Evolutionary conservation across 2,888 invertebrate species (phyloP).

Genomic region (Diaprepes abbreviatus): DNA sequence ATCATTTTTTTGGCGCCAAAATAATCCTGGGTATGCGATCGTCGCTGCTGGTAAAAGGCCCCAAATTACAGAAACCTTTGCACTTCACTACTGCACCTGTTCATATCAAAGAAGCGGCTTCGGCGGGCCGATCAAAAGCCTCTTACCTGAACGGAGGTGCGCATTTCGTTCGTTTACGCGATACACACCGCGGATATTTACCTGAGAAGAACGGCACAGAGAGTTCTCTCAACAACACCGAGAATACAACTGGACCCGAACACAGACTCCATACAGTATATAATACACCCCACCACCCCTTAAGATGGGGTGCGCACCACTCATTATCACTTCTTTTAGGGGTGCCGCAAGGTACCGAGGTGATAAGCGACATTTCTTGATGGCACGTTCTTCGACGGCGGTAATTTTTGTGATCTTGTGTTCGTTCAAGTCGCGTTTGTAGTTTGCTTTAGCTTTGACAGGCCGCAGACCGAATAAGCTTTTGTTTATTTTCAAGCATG

Average conservation of each 20-base stretch:
- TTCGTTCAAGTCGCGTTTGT: slow-evolving; percentile 1
- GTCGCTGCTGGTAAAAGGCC: slow-evolving; percentile 27
- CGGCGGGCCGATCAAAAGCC: slow-evolving; percentile 43
- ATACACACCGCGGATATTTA: slow-evolving; percentile 56
- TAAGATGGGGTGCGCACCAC: slow-evolving; percentile 58
- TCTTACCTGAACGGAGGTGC: slow-evolving; percentile 61
- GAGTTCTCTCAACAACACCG: slow-evolving; percentile 57
- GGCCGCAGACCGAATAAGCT: background rate
- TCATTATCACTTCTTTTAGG: slow-evolving; percentile 49
- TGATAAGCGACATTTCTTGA: slow-evolving; percentile 17
- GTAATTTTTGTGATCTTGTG: slow-evolving; percentile 5
- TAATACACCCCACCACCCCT: slow-evolving; percentile 58
- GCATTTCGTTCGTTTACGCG: slow-evolving; percentile 56
- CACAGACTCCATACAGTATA: slow-evolving; percentile 54
- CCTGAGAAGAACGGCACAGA: slow-evolving; percentile 55
- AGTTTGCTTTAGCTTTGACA: background rate
- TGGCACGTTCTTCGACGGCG: background rate
- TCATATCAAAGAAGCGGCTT: slow-evolving; percentile 45
- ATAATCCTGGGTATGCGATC: slow-evolving; percentile 16
- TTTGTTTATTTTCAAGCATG: background rate
- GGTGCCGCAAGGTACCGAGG: slow-evolving; percentile 29
- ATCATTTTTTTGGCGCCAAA: background rate
- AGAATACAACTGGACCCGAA: slow-evolving; percentile 55
- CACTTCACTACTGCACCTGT: slow-evolving; percentile 48
- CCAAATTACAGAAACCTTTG: slow-evolving; percentile 45